These are phyloP conservation scores for Tribolium madens DNA, from an alignment of 1,140 invertebrate species.

Conservation along the genomic window DNA sequence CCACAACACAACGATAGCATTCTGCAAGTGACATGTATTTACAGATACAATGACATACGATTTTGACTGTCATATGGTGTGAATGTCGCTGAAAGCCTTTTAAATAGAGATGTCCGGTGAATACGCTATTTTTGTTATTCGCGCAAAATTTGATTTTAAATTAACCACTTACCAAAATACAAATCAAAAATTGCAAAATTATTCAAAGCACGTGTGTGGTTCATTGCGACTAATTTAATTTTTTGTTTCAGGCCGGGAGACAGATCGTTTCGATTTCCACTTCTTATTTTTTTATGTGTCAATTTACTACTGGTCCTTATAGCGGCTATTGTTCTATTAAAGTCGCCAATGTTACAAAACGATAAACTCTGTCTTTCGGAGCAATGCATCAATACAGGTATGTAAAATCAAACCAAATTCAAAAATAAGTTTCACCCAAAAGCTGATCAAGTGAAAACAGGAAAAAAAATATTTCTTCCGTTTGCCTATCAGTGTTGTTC, in stretches of 20 bases:
- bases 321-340: slow-evolving; percentile 49
- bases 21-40: slow-evolving; percentile 46
- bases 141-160: neutral
- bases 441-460: neutral
- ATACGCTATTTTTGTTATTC: slow-evolving; percentile 1
- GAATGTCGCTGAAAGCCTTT: slow-evolving; percentile 43
- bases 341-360: slow-evolving; percentile 43
- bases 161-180: neutral
- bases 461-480: slow-evolving; percentile 20
- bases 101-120: slow-evolving; percentile 26
- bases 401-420: neutral
- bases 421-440: neutral
- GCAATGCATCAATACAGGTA: slow-evolving; percentile 58
- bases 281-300: slow-evolving; percentile 52
- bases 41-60: slow-evolving; percentile 48
- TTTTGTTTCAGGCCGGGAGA: slow-evolving; percentile 47
- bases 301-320: slow-evolving; percentile 52
- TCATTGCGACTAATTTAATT: neutral
- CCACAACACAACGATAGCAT: slow-evolving; percentile 38
- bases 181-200: too few species aligned
- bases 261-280: slow-evolving; percentile 41
- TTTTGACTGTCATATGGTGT: slow-evolving; percentile 45
- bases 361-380: slow-evolving; percentile 50
- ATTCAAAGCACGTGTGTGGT: too few species aligned
- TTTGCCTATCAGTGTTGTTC: slow-evolving; percentile 28